These are phyloP conservation scores for Diplazon laetatorius DNA, from an alignment of 2,888 invertebrate species.

Conservation along the genomic window DNA sequence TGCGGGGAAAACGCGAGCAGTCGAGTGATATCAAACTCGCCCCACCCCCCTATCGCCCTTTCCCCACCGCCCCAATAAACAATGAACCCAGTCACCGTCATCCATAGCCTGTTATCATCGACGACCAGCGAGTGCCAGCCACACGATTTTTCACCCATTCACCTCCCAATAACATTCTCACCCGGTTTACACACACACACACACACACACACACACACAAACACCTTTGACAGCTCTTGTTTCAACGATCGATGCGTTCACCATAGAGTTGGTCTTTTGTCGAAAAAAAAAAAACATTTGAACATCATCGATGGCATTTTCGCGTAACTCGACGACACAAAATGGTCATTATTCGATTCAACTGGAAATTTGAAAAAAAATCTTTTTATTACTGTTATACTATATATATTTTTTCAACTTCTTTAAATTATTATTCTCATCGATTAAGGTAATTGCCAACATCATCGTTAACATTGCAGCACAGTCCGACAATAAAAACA, in stretches of 20 bases:
- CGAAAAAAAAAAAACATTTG: slow-evolving; percentile 21
- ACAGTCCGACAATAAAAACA: too few species aligned
- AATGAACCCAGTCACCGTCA: slow-evolving; percentile 42
- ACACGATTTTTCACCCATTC: slow-evolving; percentile 40
- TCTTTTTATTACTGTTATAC: too few species aligned
- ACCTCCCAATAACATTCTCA: slow-evolving; percentile 43
- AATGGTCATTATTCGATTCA: too few species aligned
- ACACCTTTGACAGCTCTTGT: slow-evolving; percentile 17
- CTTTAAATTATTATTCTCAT: too few species aligned
- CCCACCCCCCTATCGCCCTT: slow-evolving; percentile 6
- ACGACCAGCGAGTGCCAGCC: slow-evolving; percentile 29
- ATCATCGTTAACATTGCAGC: too few species aligned
- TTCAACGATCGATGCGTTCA: slow-evolving; percentile 36
- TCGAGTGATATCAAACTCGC: slow-evolving; percentile 43
- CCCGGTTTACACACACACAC: neutral
- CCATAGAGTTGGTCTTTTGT: neutral
- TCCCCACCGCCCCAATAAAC: too few species aligned
- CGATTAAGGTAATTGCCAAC: too few species aligned
- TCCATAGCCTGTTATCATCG: slow-evolving; percentile 46
- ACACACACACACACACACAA: neutral
- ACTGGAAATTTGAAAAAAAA: too few species aligned
- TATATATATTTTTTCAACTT: too few species aligned
- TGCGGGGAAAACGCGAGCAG: neutral
- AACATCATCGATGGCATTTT: slow-evolving; percentile 16
- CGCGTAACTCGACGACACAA: neutral